Conservation (phyloP, 2,888 invertebrate species). For the Rotaria sp. region DNA sequence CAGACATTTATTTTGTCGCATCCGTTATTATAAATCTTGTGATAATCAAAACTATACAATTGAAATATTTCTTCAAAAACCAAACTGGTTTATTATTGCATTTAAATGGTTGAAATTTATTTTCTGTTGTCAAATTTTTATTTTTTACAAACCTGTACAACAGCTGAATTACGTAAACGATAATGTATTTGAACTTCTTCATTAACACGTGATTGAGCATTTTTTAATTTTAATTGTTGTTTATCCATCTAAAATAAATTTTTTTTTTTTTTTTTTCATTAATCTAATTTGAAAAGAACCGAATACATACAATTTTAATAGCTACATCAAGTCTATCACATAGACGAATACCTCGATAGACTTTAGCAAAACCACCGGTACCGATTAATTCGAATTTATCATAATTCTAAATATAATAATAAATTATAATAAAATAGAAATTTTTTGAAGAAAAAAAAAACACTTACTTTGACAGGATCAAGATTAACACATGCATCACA, state of each 20-base stretch:
- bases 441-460: background rate
- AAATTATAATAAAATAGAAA: background rate
- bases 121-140: background rate
- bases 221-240: constrained; percentile 23
- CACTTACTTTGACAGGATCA: background rate
- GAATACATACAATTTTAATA: constrained; percentile 68
- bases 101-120: background rate
- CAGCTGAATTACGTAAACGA: constrained; percentile 79
- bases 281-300: background rate
- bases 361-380: constrained; percentile 87
- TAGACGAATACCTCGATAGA: constrained; percentile 75
- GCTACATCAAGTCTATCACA: constrained; percentile 75
- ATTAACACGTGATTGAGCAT: constrained; percentile 62
- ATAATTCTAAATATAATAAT: constrained; percentile 57
- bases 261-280: background rate
- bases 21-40: no score
- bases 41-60: no score
- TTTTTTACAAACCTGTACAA: constrained; percentile 68
- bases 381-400: constrained; percentile 78
- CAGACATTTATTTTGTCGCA: no score
- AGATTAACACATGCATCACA: background rate
- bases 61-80: no score
- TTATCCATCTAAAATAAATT: background rate
- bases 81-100: no score
- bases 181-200: constrained; percentile 90